A percentile compares a stretch with the other conserved stretches of the same genome.
These are phyloP conservation scores for Blera fallax DNA, from an alignment of 2,888 invertebrate genomes.

Conservation along the genomic window DNA sequence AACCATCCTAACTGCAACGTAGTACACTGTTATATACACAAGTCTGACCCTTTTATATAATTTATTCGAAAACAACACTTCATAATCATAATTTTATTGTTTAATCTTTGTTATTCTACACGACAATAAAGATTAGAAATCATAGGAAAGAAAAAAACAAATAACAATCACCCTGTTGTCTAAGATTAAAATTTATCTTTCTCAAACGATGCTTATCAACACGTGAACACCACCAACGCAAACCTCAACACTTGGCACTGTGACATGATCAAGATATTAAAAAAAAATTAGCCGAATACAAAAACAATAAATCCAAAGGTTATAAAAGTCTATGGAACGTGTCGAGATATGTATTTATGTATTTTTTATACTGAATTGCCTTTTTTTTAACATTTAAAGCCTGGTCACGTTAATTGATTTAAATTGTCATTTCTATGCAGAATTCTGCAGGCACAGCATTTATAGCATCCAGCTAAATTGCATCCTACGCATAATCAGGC, in stretches of 20 bases:
- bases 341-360: not conserved
- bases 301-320: slow-evolving; percentile 1
- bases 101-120: not conserved
- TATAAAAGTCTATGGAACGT: not conserved
- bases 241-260: not conserved
- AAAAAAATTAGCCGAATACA: not conserved
- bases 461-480: not conserved
- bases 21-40: too few species aligned
- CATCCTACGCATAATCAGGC: not conserved
- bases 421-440: not conserved
- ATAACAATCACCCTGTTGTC: not conserved
- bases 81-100: not conserved
- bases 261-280: not conserved
- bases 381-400: not conserved
- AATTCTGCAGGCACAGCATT: not conserved
- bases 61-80: not conserved
- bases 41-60: not conserved
- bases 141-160: not conserved
- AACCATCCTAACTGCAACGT: too few species aligned
- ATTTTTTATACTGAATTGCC: too few species aligned
- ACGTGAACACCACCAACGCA: slow-evolving; percentile 28
- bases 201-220: slow-evolving; percentile 19
- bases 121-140: not conserved
- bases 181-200: slow-evolving; percentile 26
- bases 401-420: not conserved